Evolutionary conservation across 2,888 invertebrate genomes (phyloP), one percentile per base, ranked within the genome.

Genomic region (Liodrosophila aerea): DNA sequence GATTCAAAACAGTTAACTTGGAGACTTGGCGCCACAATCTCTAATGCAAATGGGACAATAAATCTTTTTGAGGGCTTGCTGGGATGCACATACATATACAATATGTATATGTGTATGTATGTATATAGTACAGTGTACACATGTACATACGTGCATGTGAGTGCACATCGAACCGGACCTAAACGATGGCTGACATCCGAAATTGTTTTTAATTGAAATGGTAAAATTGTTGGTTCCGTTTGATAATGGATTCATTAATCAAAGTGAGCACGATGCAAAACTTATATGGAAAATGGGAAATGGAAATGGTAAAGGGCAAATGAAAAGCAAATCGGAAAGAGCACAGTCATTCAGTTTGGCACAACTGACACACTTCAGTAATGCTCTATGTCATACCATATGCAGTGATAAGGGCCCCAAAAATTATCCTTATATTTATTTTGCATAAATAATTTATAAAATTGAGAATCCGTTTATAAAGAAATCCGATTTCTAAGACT

Each of bases 121-220:
- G 22, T n/a, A n/a, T n/a, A n/a, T n/a, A n/a, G n/a, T n/a, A n/a
- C n/a, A n/a, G n/a, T n/a, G n/a, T n/a, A 22, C 5, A 5, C 5
- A 5, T 22, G 22, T 22, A 4, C 5, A 5, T 5, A 22, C 5
- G 22, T 22, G 22, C 22, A 22, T 22, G 11, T 46, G 18, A 13
- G n/a, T 39, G 36, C 13, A 22, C 22, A 22, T 59, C 50, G 30
- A 18, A 37, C 27, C 15, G 11, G 8, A 37, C 57, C 39, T 62
- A 62, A 72, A 57, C 54, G 73, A 34, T 59, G 57, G 41, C 54
- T 59, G 73, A 71, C 64, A 71, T 65, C 64, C 43, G n/a, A 69
- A 69, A 74, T 74, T 74, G 69, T 63, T 71, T 76, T 69, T 75
- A 76, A 77, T 77, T 77, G 67, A 76, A 73, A 64, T 64, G 64